phyloP scores from a whole-genome alignment of 64 coral and sea anemone species.

The Platygyra sinensis region DNA sequence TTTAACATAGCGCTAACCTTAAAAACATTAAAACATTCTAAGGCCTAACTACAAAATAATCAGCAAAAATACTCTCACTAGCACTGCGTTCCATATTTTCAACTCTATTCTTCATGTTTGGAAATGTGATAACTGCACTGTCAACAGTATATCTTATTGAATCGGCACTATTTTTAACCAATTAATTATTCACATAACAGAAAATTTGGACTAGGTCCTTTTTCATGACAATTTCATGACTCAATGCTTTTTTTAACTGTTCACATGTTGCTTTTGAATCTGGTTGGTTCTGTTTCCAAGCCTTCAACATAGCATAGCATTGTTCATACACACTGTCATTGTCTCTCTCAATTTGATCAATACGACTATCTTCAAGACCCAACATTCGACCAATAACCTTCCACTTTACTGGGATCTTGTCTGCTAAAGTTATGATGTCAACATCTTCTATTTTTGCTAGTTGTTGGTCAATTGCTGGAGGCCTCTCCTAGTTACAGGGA shows the following conservation, averaged over 20 bases:
- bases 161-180: too few species aligned
- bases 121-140: too few species aligned
- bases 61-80: too few species aligned
- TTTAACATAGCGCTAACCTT: too few species aligned
- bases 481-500: neutral
- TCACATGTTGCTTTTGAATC: constrained; percentile 19
- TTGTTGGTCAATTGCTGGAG: neutral
- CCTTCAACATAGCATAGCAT: constrained; percentile 32
- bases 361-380: constrained; percentile 51
- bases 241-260: constrained; percentile 26
- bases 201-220: constrained; percentile 16
- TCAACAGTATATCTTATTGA: too few species aligned
- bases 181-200: neutral
- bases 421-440: neutral
- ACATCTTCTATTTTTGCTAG: constrained; percentile 4
- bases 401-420: constrained; percentile 36
- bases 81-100: too few species aligned
- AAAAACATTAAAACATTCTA: too few species aligned
- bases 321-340: constrained; percentile 46
- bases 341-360: constrained; percentile 42
- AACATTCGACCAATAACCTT: constrained; percentile 49
- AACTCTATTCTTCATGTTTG: too few species aligned
- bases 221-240: neutral
- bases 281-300: constrained; percentile 26
- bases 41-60: too few species aligned